Evolutionary conservation across 2,888 invertebrate genomes (phyloP).

Genomic region (Lepidocyrtinus sp.): DNA sequence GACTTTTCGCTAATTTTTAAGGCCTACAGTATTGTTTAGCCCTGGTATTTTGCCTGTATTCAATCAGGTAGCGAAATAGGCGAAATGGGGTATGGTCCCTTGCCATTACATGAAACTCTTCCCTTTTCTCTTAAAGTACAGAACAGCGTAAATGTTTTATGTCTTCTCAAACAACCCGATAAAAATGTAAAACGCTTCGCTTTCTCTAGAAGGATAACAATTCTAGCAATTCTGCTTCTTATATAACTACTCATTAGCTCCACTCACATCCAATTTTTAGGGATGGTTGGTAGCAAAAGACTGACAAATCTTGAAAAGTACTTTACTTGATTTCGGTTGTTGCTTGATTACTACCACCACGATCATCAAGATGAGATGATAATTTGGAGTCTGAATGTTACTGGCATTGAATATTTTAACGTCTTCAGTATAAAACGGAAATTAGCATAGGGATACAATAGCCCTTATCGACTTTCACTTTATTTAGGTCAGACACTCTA

Average conservation of each 20-base stretch:
- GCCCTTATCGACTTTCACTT: not conserved
- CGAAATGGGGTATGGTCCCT: not conserved
- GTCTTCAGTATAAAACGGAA: not conserved
- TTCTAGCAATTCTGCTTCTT: not conserved
- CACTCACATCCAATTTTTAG: not conserved
- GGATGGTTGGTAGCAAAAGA: not conserved
- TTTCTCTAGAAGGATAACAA: not conserved
- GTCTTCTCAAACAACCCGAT: not conserved
- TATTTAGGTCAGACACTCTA: not conserved
- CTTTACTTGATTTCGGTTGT: no score
- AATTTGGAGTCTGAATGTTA: not conserved
- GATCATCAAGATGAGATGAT: no score
- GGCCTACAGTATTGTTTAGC: not conserved
- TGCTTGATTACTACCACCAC: no score
- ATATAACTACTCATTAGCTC: not conserved
- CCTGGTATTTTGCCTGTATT: not conserved
- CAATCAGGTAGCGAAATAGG: not conserved
- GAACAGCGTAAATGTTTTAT: not conserved
- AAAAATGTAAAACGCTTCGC: slow-evolving; percentile 1
- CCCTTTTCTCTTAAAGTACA: no score
- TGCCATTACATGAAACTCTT: not conserved
- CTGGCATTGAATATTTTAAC: not conserved
- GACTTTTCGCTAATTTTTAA: not conserved
- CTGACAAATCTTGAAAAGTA: no score
- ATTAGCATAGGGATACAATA: not conserved